Base-by-base conservation (phyloP, 1,140 invertebrate genomes). In the Whitmania pigra region DNA sequence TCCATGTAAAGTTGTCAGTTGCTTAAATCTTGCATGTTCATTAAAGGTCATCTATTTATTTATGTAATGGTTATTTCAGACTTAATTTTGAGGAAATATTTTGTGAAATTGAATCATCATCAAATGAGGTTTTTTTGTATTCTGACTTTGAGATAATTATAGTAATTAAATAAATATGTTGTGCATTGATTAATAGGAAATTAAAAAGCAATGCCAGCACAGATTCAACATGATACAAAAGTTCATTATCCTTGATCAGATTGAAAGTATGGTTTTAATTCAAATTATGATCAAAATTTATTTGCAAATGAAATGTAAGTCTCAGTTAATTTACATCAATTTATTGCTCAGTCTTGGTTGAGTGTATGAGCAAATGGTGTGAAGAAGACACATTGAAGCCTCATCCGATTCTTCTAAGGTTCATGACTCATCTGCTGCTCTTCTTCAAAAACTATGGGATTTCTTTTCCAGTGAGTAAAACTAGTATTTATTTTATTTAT, bases 351-450 rank as follows among this genome's bases (percentile, higher is more conserved):
- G 82, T 74, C 53, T 77, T 90, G 31, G 81, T 90, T 76, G 83
- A 86, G 71, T 82, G 86, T 57, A 85, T 90, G 78, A 82, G 85
- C 36, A 80, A 76, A 27, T 82, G 80, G 81, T 72, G 80, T 15
- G 73, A 74, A 27, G 76, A 76, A 60, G 76, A 79, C 9, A 54
- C 67, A 22, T 55, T 72, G 7, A 63, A 67, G 2, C 49, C 77
- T 9, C 75, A 79, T 15, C 71, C 76, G 0, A 87, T 89, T 73
- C 87, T 90, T 67, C 77, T 91, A 75, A 57, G 55, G 29, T 91
- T 93, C 74, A 83, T 91, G 77, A 88, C 91, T 0, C 93, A 97
- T 82, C 81, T 97, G 22, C 86, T 93, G 18, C 82, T 95, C 0
- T 88, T 94, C 73, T 85, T 95, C 36, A 85, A 89, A 53, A 86